phyloP scores from a whole-genome alignment of 2,888 invertebrate genomes.

The Salticus scenicus region DNA sequence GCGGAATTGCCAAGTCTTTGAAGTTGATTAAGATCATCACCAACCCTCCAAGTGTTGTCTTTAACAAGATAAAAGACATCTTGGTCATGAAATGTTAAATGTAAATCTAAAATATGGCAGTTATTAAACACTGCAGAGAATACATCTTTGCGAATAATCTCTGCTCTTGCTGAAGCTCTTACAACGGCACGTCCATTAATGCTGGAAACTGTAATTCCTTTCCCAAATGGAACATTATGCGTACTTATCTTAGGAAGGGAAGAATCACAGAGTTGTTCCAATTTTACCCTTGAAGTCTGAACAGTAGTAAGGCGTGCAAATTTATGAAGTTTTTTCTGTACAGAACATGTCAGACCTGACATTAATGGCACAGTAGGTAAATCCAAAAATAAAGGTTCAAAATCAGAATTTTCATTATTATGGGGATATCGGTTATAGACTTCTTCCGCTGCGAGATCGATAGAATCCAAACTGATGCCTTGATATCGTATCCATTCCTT shows the following conservation, averaged over 20 bases:
- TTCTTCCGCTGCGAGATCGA: slow-evolving; percentile 74
- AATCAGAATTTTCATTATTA: slow-evolving; percentile 31
- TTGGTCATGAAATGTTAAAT: slow-evolving; percentile 94
- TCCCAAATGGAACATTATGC: slow-evolving; percentile 71
- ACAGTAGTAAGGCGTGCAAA: slow-evolving; percentile 70
- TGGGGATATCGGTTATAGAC: slow-evolving; percentile 56
- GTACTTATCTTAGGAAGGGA: slow-evolving; percentile 70
- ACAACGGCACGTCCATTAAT: slow-evolving; percentile 84
- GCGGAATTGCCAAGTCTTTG: slow-evolving; percentile 87
- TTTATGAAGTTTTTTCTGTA: slow-evolving; percentile 80
- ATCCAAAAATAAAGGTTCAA: slow-evolving; percentile 55
- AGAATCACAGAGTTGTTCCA: slow-evolving; percentile 71
- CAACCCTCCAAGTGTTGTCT: slow-evolving; percentile 89
- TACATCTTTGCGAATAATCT: slow-evolving; percentile 89
- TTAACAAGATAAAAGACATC: slow-evolving; percentile 97
- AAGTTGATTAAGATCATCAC: slow-evolving; percentile 92
- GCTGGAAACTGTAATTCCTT: slow-evolving; percentile 90
- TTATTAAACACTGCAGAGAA: slow-evolving; percentile 97
- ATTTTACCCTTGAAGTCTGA: slow-evolving; percentile 71
- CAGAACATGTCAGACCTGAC: slow-evolving; percentile 82
- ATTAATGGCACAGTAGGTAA: slow-evolving; percentile 78
- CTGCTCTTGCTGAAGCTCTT: slow-evolving; percentile 79
- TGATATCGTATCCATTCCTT: slow-evolving; percentile 83
- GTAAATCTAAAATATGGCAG: slow-evolving; percentile 91
- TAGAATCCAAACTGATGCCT: slow-evolving; percentile 75